Conservation (phyloP, 2,797 vertebrate genomes). For the Pangasius larnaudii region DNA sequence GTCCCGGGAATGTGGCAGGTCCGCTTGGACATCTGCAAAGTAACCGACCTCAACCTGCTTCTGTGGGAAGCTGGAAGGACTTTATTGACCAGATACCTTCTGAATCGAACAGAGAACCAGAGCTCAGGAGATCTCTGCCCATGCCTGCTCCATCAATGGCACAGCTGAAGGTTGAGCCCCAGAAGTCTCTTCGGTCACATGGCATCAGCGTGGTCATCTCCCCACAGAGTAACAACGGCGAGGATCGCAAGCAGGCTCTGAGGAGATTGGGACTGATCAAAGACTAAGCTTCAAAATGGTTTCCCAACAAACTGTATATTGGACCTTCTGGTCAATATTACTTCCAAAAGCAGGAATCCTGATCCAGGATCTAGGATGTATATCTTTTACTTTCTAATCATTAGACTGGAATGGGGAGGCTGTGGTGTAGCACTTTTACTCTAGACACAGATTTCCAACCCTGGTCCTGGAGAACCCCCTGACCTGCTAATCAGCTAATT, state of each 20-base stretch:
- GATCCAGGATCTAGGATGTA: neutral
- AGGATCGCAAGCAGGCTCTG: conserved; percentile 81
- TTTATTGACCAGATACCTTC: conserved; percentile 61
- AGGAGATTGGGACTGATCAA: conserved; percentile 88
- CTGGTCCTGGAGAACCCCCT: neutral
- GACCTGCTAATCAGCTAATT: neutral
- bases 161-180: conserved; percentile 55
- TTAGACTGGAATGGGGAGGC: conserved; percentile 9
- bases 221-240: conserved; percentile 74
- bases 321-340: neutral
- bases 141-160: conserved; percentile 56
- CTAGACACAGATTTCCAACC: neutral
- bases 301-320: neutral
- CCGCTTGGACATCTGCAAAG: conserved; percentile 65
- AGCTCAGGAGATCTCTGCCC: conserved; percentile 56
- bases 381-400: neutral
- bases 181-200: conserved; percentile 75
- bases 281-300: conserved; percentile 71
- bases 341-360: neutral
- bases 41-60: conserved; percentile 76
- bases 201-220: conserved; percentile 88
- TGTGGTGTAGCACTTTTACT: neutral
- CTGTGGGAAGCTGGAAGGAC: conserved; percentile 78
- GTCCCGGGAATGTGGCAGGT: neutral
- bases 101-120: conserved; percentile 54